phyloP scores from a whole-genome alignment of 2,113 vertebrate species.

The Brachyhypopomus occidentalis region DNA sequence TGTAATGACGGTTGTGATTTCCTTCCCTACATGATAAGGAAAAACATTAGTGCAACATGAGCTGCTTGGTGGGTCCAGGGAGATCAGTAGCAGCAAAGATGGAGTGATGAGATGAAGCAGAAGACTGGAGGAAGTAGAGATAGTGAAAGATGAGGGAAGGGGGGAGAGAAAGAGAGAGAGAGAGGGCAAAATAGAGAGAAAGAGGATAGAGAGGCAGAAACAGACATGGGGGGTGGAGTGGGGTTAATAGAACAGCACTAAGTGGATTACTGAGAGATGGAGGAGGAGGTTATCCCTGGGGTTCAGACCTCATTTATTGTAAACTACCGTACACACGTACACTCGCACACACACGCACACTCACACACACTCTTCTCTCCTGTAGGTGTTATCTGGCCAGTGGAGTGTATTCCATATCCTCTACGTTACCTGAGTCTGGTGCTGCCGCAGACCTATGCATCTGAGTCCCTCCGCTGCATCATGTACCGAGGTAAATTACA shows the following conservation, averaged over 20 bases:
- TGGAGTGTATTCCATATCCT: conserved; percentile 79
- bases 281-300: conserved; percentile 15
- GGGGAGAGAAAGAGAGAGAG: neutral
- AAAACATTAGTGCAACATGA: conserved; percentile 9
- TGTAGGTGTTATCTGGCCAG: conserved; percentile 79
- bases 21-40: neutral
- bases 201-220: neutral
- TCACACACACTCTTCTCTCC: neutral
- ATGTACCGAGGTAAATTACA: conserved; percentile 76
- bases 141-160: neutral
- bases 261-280: conserved; percentile 5
- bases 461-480: conserved; percentile 77
- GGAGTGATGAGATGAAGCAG: neutral
- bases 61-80: conserved; percentile 10
- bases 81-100: neutral
- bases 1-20: neutral
- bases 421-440: conserved; percentile 76
- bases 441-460: conserved; percentile 78
- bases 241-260: neutral
- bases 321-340: neutral
- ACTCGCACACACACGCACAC: neutral
- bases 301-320: conserved; percentile 4
- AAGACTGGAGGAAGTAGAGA: neutral
- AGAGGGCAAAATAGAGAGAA: conserved; percentile 1
- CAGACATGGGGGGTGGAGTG: neutral